Evolutionary conservation across 2,113 vertebrate genomes (phyloP), one percentile per base, ranked within the genome.

Genomic region (Cyprinodon tularosa): DNA sequence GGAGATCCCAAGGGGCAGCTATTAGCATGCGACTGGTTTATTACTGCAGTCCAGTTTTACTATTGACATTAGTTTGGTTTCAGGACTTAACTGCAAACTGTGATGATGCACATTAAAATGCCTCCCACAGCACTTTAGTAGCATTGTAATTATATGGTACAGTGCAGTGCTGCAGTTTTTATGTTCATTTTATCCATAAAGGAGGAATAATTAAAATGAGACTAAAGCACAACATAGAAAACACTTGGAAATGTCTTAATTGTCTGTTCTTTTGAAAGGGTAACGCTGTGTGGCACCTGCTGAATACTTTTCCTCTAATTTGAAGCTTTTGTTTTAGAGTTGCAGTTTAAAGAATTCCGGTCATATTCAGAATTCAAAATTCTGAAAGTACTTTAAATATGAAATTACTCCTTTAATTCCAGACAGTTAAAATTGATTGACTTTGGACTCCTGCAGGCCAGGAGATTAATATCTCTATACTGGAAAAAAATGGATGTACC

Each of bases 1-100:
- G 73, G 57, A 66, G 78, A 66, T 84, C 84, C 82, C 76, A 74
- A 3, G 80, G 87, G 79, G 81, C 74, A 66, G 71, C 64, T 69
- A 70, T 80, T 69, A 78, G 45, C 66, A 53, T 47, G 50, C 57
- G 44, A 62, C 60, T 70, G 62, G 17, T 78, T 77, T 81, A 68
- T 78, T 60, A 63, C 63, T 57, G 74, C 64, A 48, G 82, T 50
- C 80, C 67, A 6, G 62, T 71, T 68, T 62, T n/a, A 65, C 75
- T 65, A 64, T 80, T 68, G 13, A 13, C 63, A 77, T 75, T 66
- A 47, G 62, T 76, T 71, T 77, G 82, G 39, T n/a, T 37, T 66
- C 78, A 22, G 71, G 65, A 71, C 59, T 71, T 71, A 9, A 29
- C 39, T 36, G 53, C 45, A 71, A 73, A 63, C n/a, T 48, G 48